These are phyloP conservation scores for Apodemia duryi DNA, from an alignment of 2,888 invertebrate genomes.

Conservation along the genomic window DNA sequence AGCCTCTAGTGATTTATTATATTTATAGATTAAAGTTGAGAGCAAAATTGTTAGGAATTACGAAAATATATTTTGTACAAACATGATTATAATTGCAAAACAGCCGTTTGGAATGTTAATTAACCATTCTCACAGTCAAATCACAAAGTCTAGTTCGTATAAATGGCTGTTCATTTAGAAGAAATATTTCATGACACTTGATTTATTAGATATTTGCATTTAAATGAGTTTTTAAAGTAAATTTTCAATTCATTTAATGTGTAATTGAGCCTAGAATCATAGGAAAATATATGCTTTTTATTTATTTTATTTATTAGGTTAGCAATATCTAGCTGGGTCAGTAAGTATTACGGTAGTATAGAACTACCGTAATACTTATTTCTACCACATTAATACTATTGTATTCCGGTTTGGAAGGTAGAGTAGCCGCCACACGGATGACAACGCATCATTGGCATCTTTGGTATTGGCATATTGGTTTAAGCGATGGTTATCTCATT, in stretches of 20 bases:
- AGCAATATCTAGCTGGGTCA: too few species aligned
- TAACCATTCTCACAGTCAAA: constrained; percentile 6
- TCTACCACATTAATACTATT: too few species aligned
- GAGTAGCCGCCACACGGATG: too few species aligned
- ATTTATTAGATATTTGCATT: constrained; percentile 7
- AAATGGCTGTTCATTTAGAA: constrained; percentile 10
- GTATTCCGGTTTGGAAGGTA: too few species aligned
- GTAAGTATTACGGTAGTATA: too few species aligned
- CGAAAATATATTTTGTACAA: neutral
- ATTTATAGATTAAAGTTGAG: neutral
- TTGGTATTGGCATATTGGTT: too few species aligned
- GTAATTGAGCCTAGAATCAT: neutral
- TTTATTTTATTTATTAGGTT: too few species aligned
- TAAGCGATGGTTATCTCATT: too few species aligned
- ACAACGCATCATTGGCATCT: too few species aligned
- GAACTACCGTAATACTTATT: too few species aligned
- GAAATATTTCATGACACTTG: constrained; percentile 13
- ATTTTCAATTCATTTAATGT: neutral
- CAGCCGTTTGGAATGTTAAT: constrained; percentile 1
- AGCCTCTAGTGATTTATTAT: too few species aligned
- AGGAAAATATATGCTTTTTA: neutral
- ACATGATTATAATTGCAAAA: neutral
- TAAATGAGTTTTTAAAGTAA: constrained; percentile 1
- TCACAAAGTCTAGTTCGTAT: constrained; percentile 8
- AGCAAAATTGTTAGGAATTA: neutral